Evolutionary conservation across 1,140 invertebrate genomes (phyloP), one percentile per base, ranked within the genome.

Genomic region (Temnothorax curvispinosus): DNA sequence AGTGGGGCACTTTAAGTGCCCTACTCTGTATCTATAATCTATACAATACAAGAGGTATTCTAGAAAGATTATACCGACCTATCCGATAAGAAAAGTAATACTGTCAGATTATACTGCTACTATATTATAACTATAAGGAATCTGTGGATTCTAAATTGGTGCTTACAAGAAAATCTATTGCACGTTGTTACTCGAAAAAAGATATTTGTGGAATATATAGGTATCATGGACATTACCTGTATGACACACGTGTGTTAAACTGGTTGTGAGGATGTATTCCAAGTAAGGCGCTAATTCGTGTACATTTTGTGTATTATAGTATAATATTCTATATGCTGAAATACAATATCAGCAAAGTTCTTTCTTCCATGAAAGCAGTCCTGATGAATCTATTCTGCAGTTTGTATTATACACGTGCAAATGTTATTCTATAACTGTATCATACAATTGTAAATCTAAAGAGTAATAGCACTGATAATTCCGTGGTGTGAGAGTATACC

Each of bases 291-390:
- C 60, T 88, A 88, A 58, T 35, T 56, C 38, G 4, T 41, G 76
- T 90, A 90, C 27, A 90, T 90, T 88, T 81, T 74, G 65, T 90
- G 78, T 69, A 85, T 90, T 47, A 85, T 85, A 87, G 75, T 58
- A 80, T 87, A 85, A 74, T 87, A 27, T 58, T 58, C 67, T 77
- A 85, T 80, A 54, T 85, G 65, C 35, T 27, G 67, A 74, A 74
- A 38, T 86, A 82, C 21, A 56, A 80, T 82, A 77, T 56, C 15
- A 65, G 15, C 54, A 69, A 62, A 35, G 60, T 88, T 81, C 7
- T 82, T 77, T 77, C 54, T 44, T 87, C 13, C 38, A 77, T 18
- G 44, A 13, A 58, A 44, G 21, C 58, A 82, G 13, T n/a, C 54
- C 47, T 52, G 80, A 75, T 50, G 5, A 62, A 74, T 84, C 44